A percentile compares a stretch with the other conserved stretches of the same genome.
These are phyloP conservation scores for Bolinopsis microptera DNA, from an alignment of 37 sponge, comb jelly and placozoan species.

Conservation along the genomic window DNA sequence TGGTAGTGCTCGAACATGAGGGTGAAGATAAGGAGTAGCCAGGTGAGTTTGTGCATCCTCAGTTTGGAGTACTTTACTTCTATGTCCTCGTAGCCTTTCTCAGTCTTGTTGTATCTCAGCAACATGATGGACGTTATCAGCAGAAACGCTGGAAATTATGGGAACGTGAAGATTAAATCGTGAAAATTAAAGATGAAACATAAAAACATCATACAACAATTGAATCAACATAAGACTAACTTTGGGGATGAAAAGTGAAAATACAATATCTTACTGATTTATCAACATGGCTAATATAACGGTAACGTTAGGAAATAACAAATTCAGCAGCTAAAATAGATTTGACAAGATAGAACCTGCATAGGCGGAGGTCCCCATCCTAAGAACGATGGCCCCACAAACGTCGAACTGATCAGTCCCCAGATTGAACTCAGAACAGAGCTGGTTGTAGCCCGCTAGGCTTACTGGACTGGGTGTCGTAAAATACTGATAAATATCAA, in stretches of 20 bases:
- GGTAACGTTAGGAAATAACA: too few species aligned
- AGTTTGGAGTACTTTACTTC: background rate
- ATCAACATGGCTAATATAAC: too few species aligned
- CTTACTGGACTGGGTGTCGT: background rate
- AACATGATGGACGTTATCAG: background rate
- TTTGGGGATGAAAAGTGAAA: too few species aligned
- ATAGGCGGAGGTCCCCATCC: background rate
- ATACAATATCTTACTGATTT: too few species aligned
- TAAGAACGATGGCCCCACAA: background rate
- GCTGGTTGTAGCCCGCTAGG: background rate
- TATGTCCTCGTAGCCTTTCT: background rate
- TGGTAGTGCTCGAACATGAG: slow-evolving; percentile 25
- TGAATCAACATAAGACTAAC: too few species aligned
- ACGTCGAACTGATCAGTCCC: background rate
- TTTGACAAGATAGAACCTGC: too few species aligned
- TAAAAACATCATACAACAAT: too few species aligned
- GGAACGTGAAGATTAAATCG: too few species aligned
- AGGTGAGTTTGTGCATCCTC: background rate
- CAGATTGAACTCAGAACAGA: slow-evolving; percentile 10
- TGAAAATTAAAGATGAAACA: too few species aligned
- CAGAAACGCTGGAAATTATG: slow-evolving; percentile 5
- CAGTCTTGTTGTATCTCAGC: background rate
- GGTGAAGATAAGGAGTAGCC: background rate
- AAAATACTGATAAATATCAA: too few species aligned
- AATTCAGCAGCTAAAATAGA: too few species aligned